phyloP scores from a whole-genome alignment of 2,113 vertebrate species.

The Mystacornis crossleyi region DNA sequence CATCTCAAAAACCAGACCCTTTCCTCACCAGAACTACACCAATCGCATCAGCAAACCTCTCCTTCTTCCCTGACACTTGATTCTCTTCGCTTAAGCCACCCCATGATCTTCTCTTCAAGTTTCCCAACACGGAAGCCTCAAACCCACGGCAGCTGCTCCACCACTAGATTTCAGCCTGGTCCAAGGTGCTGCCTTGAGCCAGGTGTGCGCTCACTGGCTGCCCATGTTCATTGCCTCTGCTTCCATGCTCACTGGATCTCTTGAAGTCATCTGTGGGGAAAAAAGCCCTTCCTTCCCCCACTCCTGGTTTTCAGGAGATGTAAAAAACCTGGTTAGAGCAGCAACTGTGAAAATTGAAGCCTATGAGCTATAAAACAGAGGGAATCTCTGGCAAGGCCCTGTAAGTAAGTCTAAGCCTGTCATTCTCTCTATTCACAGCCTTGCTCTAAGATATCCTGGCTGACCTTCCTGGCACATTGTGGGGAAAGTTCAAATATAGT shows the following conservation, averaged over 20 bases:
- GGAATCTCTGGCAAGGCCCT: conserved; percentile 35
- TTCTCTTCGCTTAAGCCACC: background rate
- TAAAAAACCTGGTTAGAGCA: background rate
- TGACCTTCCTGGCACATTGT: conserved; percentile 19
- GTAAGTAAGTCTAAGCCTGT: background rate
- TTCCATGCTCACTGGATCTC: background rate
- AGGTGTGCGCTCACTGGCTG: background rate
- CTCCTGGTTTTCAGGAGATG: background rate
- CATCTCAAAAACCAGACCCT: background rate
- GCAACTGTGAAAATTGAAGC: conserved; percentile 30
- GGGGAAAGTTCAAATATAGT: conserved; percentile 23
- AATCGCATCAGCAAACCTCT: background rate
- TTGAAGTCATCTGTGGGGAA: background rate
- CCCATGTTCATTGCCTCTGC: background rate
- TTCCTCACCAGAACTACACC: background rate
- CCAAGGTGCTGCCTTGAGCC: background rate
- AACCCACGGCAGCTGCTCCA: background rate
- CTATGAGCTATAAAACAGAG: conserved; percentile 31
- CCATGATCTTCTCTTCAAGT: background rate
- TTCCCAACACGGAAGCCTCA: background rate
- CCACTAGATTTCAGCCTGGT: background rate
- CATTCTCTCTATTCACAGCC: background rate
- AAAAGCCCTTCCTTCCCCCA: background rate
- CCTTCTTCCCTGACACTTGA: background rate
- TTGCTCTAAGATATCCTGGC: conserved; percentile 24